Base-by-base conservation (phyloP, 2,888 invertebrate genomes). In the Chymomyza fuscimana region DNA sequence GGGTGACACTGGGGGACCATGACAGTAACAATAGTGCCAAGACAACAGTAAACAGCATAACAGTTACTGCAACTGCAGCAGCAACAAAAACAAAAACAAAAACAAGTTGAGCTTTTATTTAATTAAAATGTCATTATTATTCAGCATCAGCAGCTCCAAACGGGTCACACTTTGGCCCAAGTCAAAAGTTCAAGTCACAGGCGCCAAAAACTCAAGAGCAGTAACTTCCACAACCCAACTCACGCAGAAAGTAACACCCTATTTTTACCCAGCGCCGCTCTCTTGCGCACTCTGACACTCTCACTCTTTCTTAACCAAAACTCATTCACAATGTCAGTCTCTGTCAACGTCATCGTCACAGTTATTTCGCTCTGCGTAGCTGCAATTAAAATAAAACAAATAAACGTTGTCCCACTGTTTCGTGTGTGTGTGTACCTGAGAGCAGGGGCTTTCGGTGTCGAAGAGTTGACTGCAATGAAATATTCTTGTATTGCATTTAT, bases 331-430 rank as follows among this genome's bases (percentile, higher is more conserved):
- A 63, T 58, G 56, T 50, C 73, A 32, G 60, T 36, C 50, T 22
- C 40, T 12, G 40, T 46, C 40, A 46, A 10, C n/a, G 59, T 25
- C 25, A 52, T 36, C 36, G 63, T 65, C 65, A 64, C 15, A 25
- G 46, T 56, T 52, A 59, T 67, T 68, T 67, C 19, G 29, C 22
- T 65, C 67, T 67, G 79, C 79, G 66, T 67, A 69, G 67, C 70
- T 76, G 78, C 77, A 79, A 79, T 79, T 79, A 79, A 79, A 79
- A 80, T 77, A 77, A 77, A 71, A 77, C 74, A 79, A 80, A 80
- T 74, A 80, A 81, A 66, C 68, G 63, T 78, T 52, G 66, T 16
- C 66, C 40, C 12, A 12, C 40, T 46, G 12, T 46, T 12, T 46
- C 12, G 54, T 5, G 16, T 29, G 46, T 15, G 6, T 12, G 32